Evolutionary conservation across 1,140 invertebrate genomes (phyloP).

Genomic region (Megathymus violae): DNA sequence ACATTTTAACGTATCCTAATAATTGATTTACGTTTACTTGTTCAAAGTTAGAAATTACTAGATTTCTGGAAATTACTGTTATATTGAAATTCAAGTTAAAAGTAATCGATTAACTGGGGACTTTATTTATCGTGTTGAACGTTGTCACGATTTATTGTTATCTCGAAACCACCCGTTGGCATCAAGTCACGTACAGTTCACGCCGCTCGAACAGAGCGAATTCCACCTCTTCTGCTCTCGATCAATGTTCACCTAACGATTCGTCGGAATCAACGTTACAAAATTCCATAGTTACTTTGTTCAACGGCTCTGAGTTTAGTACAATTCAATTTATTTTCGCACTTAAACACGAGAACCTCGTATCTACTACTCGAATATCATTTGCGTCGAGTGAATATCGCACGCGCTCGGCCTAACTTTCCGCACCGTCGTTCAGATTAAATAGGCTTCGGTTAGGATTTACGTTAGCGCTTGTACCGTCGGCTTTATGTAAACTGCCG

Average conservation of each 20-base stretch:
- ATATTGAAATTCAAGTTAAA: too few relatives aligned
- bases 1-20: too few relatives aligned
- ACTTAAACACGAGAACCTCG: slow-evolving; percentile 11
- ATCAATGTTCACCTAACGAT: neutral
- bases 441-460: slow-evolving; percentile 64
- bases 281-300: slow-evolving; percentile 6
- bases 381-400: slow-evolving; percentile 18
- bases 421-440: slow-evolving; percentile 56
- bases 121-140: too few relatives aligned
- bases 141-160: slow-evolving; percentile 1
- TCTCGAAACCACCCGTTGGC: neutral
- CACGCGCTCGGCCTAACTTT: slow-evolving; percentile 31
- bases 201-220: neutral
- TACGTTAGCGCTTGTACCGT: slow-evolving; percentile 63
- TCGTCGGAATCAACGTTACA: neutral
- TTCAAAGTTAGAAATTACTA: too few relatives aligned
- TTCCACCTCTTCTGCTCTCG: neutral
- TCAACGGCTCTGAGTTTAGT: neutral
- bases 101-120: too few relatives aligned
- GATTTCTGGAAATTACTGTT: too few relatives aligned
- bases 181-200: slow-evolving; percentile 15
- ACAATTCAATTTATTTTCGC: slow-evolving; percentile 31
- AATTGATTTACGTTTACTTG: too few relatives aligned
- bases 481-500: slow-evolving; percentile 64
- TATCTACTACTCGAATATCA: slow-evolving; percentile 14